Conservation (phyloP, 1,140 invertebrate genomes). For the Trachymyrmex septentrionalis region DNA sequence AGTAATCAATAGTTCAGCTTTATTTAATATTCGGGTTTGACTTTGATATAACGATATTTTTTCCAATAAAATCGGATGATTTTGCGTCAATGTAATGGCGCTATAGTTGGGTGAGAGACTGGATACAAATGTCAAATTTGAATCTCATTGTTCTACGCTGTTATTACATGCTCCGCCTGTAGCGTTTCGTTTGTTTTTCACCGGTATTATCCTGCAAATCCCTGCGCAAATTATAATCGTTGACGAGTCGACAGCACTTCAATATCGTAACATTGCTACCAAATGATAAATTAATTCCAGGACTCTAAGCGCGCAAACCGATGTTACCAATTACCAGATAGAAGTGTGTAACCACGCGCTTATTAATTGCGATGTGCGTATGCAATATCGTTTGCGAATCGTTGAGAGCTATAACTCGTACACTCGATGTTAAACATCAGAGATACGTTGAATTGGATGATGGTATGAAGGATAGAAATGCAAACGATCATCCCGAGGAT, state of each 20-base stretch:
- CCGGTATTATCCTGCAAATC: neutral
- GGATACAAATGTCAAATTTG: slow-evolving; percentile 4
- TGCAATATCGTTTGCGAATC: slow-evolving; percentile 33
- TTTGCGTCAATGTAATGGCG: neutral
- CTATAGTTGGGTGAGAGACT: neutral
- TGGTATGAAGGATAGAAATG: neutral
- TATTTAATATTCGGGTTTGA: neutral
- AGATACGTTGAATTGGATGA: neutral
- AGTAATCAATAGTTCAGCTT: neutral
- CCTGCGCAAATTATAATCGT: slow-evolving; percentile 35
- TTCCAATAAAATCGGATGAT: neutral
- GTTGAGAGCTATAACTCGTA: slow-evolving; percentile 1
- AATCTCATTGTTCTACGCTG: neutral
- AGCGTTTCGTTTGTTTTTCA: slow-evolving; percentile 25
- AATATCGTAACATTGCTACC: slow-evolving; percentile 25
- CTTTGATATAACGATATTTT: neutral
- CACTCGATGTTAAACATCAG: slow-evolving; percentile 6
- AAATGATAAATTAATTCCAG: slow-evolving; percentile 45
- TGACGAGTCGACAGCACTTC: slow-evolving; percentile 2
- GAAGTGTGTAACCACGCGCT: slow-evolving; percentile 16
- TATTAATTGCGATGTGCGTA: slow-evolving; percentile 20
- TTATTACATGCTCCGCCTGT: neutral
- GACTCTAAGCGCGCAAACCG: slow-evolving; percentile 12
- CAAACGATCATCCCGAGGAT: neutral
- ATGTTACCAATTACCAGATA: slow-evolving; percentile 26